phyloP scores from a whole-genome alignment of 2,888 invertebrate species.

The Tetheella fluctuosa region DNA sequence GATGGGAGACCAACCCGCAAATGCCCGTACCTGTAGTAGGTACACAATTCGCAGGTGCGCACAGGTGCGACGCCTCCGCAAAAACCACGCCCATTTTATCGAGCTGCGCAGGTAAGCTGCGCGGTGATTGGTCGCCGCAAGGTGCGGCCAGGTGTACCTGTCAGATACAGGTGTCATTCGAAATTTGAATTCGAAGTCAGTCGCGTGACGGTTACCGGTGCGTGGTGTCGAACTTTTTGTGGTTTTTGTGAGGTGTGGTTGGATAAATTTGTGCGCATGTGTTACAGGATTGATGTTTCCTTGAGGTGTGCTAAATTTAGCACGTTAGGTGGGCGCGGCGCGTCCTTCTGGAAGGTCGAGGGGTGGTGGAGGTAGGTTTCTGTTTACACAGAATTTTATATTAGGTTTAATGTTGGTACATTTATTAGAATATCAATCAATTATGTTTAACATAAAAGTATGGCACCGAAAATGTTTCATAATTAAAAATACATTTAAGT shows the following conservation, averaged over 20 bases:
- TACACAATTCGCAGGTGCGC: slow-evolving; percentile 57
- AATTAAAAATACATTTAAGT: too few relatives aligned
- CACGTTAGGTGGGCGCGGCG: slow-evolving; percentile 64
- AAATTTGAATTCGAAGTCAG: slow-evolving; percentile 35
- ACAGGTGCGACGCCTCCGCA: slow-evolving; percentile 62
- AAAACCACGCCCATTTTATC: slow-evolving; percentile 77
- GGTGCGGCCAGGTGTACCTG: slow-evolving; percentile 64
- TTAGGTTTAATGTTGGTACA: background rate
- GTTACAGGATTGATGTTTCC: slow-evolving; percentile 81
- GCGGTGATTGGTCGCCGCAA: slow-evolving; percentile 76
- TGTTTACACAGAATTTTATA: slow-evolving; percentile 18
- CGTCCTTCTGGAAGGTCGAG: slow-evolving; percentile 61
- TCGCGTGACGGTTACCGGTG: slow-evolving; percentile 38
- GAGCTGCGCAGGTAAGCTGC: slow-evolving; percentile 82
- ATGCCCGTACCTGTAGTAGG: slow-evolving; percentile 31
- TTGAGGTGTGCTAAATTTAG: slow-evolving; percentile 82
- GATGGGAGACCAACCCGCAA: slow-evolving; percentile 57
- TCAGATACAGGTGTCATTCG: slow-evolving; percentile 12
- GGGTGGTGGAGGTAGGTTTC: slow-evolving; percentile 17
- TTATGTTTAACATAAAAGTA: too few relatives aligned
- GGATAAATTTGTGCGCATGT: slow-evolving; percentile 76
- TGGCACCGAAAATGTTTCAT: too few relatives aligned
- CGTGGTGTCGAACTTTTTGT: slow-evolving; percentile 33
- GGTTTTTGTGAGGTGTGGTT: slow-evolving; percentile 34
- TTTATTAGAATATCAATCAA: too few relatives aligned